Evolutionary conservation across 2,113 vertebrate species (phyloP), one percentile per base, ranked within the genome.

Genomic region (Pangasianodon hypophthalmus): DNA sequence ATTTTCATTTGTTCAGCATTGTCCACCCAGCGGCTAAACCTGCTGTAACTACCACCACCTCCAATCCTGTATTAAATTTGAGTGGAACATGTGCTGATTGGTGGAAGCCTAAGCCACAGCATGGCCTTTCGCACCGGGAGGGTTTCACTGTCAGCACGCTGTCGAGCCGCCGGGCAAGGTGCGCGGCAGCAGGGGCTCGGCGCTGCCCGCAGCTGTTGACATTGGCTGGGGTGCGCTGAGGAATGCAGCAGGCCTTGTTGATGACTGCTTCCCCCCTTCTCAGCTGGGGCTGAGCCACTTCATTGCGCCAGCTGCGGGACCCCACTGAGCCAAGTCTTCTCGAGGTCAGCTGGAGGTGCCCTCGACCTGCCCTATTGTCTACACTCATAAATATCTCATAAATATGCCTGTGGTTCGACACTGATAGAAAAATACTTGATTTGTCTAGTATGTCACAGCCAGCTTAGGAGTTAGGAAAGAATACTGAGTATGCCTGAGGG

Each of bases 191-290:
- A 41, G 88, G 84, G 84, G 84, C 41, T 86, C 37, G 82, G 62
- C n/a, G 50, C 89, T 90, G 86, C 84, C 86, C 85, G 62, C 93
- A 83, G 88, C 92, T 94, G 92, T 90, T 93, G 90, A 92, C 67
- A 87, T 94, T 93, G 89, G 91, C 87, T 56, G 86, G 86, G 87
- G 91, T 75, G 56, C 58, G 32, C 52, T 85, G 75, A 92, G 93
- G 92, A 93, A 94, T 94, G 92, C 79, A 60, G 86, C 80, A 77
- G 87, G 88, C 88, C 58, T 92, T 81, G 88, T 85, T 92, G 90
- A 88, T 90, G 81, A 87, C 90, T 88, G 73, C 75, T 87, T 11
- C 48, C 4, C 71, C 77, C 88, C 85, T 24, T n/a, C 88, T 85
- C 77, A 44, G 83, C 85, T 88, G 77, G 85, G 88, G 41, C 62